Evolutionary conservation across 2,797 vertebrate genomes (phyloP).

Genomic region (Holocentrus rufus): DNA sequence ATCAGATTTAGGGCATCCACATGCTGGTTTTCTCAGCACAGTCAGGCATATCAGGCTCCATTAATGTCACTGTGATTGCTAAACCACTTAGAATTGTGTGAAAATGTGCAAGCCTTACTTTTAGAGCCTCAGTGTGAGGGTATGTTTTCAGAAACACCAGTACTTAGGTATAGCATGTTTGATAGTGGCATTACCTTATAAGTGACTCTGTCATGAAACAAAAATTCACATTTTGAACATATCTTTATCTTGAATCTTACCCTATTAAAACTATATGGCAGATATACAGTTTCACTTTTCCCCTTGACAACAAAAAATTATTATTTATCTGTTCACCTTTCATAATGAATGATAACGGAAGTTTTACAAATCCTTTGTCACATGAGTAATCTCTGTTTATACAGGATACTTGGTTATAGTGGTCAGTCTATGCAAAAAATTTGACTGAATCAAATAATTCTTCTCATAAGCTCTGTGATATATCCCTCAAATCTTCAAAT

Average conservation of each 20-base stretch:
- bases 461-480: too few species aligned
- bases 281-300: not conserved
- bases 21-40: slow-evolving; percentile 40
- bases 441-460: too few species aligned
- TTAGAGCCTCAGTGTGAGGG: slow-evolving; percentile 34
- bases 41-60: slow-evolving; percentile 51
- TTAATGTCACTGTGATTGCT: slow-evolving; percentile 60
- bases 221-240: not conserved
- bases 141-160: slow-evolving; percentile 15
- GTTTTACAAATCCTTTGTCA: too few species aligned
- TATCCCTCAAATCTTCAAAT: too few species aligned
- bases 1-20: slow-evolving; percentile 43
- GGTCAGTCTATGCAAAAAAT: too few species aligned
- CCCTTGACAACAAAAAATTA: too few species aligned
- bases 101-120: slow-evolving; percentile 47
- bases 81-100: slow-evolving; percentile 52
- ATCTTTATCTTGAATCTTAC: not conserved
- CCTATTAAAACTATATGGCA: not conserved
- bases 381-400: too few species aligned
- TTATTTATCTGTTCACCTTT: not conserved
- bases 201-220: not conserved
- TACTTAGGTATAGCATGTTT: slow-evolving; percentile 27
- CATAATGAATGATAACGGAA: not conserved
- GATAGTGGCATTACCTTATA: slow-evolving; percentile 12
- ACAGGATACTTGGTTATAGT: too few species aligned